A percentile compares a stretch with the other conserved stretches of the same genome.
These are phyloP conservation scores for zebrafish (Danio rerio) DNA, from an alignment of 2,113 vertebrate species.

Conservation along the genomic window DNA sequence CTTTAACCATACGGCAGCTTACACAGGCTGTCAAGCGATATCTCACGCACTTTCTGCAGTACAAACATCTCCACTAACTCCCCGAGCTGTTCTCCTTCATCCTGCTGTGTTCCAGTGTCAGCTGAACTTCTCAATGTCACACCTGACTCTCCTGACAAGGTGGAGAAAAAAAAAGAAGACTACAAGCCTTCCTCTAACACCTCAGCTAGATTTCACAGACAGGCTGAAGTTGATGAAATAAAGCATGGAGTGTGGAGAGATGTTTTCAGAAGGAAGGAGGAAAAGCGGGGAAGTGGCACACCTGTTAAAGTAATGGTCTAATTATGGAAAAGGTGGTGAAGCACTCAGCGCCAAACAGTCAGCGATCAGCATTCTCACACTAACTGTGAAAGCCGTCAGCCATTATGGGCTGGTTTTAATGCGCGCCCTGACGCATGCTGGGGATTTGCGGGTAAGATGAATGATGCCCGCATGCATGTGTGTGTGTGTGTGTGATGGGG, in stretches of 20 bases:
- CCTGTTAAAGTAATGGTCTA: slow-evolving; percentile 79
- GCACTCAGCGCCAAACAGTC: slow-evolving; percentile 67
- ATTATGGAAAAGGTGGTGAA: slow-evolving; percentile 79
- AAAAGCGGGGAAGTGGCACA: slow-evolving; percentile 67
- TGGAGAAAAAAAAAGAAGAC: slow-evolving; percentile 29
- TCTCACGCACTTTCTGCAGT: slow-evolving; percentile 28
- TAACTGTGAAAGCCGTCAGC: slow-evolving; percentile 77
- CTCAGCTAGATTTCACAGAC: slow-evolving; percentile 53
- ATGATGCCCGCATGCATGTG: slow-evolving; percentile 66
- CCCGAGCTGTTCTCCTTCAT: slow-evolving; percentile 37
- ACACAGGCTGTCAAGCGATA: slow-evolving; percentile 33
- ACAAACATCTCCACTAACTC: slow-evolving; percentile 24
- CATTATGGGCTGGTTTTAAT: slow-evolving; percentile 74
- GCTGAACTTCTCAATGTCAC: slow-evolving; percentile 51
- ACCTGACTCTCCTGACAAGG: slow-evolving; percentile 45
- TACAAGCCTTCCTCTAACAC: slow-evolving; percentile 47
- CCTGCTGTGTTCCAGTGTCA: slow-evolving; percentile 44
- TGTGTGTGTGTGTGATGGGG: slow-evolving; percentile 56
- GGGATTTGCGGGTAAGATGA: slow-evolving; percentile 70
- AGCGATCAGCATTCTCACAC: slow-evolving; percentile 74
- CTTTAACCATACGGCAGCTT: slow-evolving; percentile 5
- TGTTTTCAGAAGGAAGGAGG: slow-evolving; percentile 44
- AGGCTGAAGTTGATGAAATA: slow-evolving; percentile 65
- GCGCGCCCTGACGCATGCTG: slow-evolving; percentile 63
- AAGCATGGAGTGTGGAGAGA: slow-evolving; percentile 66